A percentile compares a stretch with the other conserved stretches of the same genome.
These are phyloP conservation scores for Pimpla rufipes DNA, from an alignment of 2,888 invertebrate species.

Conservation along the genomic window DNA sequence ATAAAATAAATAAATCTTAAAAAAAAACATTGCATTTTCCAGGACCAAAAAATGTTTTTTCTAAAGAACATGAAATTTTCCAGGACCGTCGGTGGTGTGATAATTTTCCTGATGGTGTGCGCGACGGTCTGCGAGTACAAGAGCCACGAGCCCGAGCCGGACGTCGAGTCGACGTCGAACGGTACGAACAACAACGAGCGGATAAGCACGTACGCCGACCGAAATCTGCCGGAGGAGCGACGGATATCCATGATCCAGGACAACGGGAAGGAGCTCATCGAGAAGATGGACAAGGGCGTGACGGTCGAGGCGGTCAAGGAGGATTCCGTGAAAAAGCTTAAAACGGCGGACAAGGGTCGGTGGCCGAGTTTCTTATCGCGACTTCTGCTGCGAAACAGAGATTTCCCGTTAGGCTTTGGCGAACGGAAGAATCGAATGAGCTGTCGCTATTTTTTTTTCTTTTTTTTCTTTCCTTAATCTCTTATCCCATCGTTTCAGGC, in stretches of 20 bases:
- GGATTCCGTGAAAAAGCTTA: conserved; percentile 51
- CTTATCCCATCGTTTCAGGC: too few relatives aligned
- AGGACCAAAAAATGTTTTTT: conserved; percentile 1
- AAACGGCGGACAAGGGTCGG: conserved; percentile 72
- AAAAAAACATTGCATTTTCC: not conserved
- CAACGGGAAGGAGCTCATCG: conserved; percentile 85
- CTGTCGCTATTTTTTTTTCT: too few relatives aligned
- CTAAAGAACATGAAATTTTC: conserved; percentile 63
- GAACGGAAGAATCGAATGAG: conserved; percentile 11
- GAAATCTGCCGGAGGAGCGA: conserved; percentile 77
- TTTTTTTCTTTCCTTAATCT: too few relatives aligned
- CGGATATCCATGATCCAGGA: conserved; percentile 82
- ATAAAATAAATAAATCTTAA: not conserved
- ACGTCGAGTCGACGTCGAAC: conserved; percentile 84
- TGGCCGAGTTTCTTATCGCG: not conserved
- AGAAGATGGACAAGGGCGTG: conserved; percentile 75
- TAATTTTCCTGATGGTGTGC: conserved; percentile 87
- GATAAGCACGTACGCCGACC: conserved; percentile 86
- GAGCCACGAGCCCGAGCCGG: conserved; percentile 86
- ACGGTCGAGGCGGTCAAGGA: conserved; percentile 51
- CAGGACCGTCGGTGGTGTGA: conserved; percentile 86
- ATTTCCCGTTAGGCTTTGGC: not conserved
- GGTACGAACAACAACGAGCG: conserved; percentile 84
- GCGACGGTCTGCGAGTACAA: conserved; percentile 90
- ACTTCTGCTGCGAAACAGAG: not conserved